Conservation (phyloP, 2,888 invertebrate species). For the Synergus laeviventris region DNA sequence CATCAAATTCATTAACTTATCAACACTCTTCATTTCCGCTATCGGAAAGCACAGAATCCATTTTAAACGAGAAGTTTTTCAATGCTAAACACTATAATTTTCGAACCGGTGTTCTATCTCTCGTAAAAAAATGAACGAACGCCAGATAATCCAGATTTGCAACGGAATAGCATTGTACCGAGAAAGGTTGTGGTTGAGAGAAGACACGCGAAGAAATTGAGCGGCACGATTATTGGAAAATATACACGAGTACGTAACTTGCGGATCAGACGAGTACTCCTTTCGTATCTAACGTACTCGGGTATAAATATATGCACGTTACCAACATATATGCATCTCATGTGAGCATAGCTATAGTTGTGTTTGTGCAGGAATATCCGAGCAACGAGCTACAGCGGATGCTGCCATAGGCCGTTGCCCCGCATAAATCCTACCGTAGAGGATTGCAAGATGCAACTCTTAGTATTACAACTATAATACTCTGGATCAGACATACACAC, state of each 20-base stretch:
- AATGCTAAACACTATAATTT: neutral
- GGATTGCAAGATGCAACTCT: slow-evolving; percentile 52
- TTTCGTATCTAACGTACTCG: slow-evolving; percentile 29
- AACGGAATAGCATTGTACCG: slow-evolving; percentile 20
- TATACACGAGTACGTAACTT: slow-evolving; percentile 38
- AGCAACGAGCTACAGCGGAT: slow-evolving; percentile 41
- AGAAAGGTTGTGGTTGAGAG: slow-evolving; percentile 6
- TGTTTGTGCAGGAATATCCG: slow-evolving; percentile 29
- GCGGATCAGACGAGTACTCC: slow-evolving; percentile 32
- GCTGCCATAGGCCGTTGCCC: slow-evolving; percentile 61
- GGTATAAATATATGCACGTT: slow-evolving; percentile 37
- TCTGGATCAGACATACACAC: slow-evolving; percentile 8
- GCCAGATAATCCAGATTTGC: slow-evolving; percentile 22
- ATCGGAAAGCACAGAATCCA: neutral
- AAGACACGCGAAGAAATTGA: slow-evolving; percentile 39
- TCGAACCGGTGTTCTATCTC: neutral
- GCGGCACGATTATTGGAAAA: slow-evolving; percentile 40
- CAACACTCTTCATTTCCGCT: neutral
- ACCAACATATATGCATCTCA: slow-evolving; percentile 22
- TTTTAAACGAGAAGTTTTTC: neutral
- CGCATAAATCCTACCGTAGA: slow-evolving; percentile 57
- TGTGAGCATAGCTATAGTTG: slow-evolving; percentile 20
- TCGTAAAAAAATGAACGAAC: neutral
- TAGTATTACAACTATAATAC: slow-evolving; percentile 23
- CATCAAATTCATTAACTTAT: neutral